These are phyloP conservation scores for Ailuropoda melanoleuca DNA, from an alignment of 2,113 vertebrate species.

Conservation along the genomic window DNA sequence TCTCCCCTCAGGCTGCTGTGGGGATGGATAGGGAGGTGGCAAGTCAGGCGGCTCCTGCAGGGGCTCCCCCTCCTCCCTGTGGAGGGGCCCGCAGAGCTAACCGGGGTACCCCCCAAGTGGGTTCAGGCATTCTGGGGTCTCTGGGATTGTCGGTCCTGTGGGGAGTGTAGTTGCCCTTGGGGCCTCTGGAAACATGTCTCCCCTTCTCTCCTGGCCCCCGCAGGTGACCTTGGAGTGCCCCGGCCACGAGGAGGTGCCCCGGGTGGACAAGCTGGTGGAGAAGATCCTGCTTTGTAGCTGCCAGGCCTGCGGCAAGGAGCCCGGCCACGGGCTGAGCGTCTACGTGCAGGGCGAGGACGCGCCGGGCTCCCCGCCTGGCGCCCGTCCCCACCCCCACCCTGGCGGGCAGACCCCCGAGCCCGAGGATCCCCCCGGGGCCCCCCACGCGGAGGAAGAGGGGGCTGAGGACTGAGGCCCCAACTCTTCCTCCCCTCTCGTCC, in stretches of 20 bases:
- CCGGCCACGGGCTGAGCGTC: conserved; percentile 91
- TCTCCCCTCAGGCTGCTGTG: neutral
- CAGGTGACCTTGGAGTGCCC: conserved; percentile 97
- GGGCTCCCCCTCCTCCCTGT: neutral
- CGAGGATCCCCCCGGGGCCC: conserved; percentile 59
- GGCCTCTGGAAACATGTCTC: neutral
- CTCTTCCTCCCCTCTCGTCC: conserved; percentile 58
- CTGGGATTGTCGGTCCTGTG: neutral
- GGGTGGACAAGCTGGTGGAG: conserved; percentile 97
- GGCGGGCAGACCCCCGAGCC: conserved; percentile 75
- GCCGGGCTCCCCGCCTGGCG: conserved; percentile 76
- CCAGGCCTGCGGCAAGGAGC: conserved; percentile 96
- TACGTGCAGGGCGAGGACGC: conserved; percentile 90
- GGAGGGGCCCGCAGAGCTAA: neutral
- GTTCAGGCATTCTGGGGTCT: neutral
- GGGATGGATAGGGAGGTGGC: neutral
- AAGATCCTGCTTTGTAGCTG: conserved; percentile 97
- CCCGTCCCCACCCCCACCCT: conserved; percentile 82
- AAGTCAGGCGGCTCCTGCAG: too few species aligned
- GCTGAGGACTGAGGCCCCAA: conserved; percentile 66
- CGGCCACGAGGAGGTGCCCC: conserved; percentile 90
- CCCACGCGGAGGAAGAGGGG: conserved; percentile 79
- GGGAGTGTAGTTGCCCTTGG: neutral
- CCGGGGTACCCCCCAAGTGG: neutral
- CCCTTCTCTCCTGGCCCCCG: fast-evolving